Percentiles rank a stretch among this genome's conserved stretches.
Conservation (phyloP, 2,797 vertebrate genomes). For the Chelmon rostratus region DNA sequence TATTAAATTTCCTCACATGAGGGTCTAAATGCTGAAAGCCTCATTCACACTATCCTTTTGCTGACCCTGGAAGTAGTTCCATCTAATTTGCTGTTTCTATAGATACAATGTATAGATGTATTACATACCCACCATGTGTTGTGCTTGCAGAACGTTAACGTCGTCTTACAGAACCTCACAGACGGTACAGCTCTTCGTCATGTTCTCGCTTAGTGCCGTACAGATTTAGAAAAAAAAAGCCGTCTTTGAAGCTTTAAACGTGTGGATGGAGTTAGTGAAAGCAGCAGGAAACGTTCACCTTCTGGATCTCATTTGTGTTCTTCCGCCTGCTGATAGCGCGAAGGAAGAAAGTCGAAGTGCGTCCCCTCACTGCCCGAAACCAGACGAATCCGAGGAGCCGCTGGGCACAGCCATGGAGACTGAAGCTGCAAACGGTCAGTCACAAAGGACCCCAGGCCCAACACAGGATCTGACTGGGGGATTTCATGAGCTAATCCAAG, state of each 20-base stretch:
- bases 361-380: slow-evolving; percentile 87
- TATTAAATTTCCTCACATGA: background rate
- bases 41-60: background rate
- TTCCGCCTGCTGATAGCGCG: slow-evolving; percentile 41
- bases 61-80: background rate
- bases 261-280: background rate
- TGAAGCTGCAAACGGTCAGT: slow-evolving; percentile 62
- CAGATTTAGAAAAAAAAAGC: background rate
- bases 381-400: slow-evolving; percentile 84
- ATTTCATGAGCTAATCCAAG: background rate
- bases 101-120: too few species aligned
- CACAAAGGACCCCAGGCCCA: background rate
- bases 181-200: background rate
- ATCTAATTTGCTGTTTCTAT: background rate
- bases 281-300: background rate
- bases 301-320: background rate
- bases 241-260: background rate
- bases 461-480: too few species aligned
- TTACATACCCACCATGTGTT: background rate
- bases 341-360: slow-evolving; percentile 80
- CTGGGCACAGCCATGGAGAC: slow-evolving; percentile 83
- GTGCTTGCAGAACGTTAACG: background rate
- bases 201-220: background rate
- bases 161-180: too few species aligned
- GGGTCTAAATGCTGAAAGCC: background rate